phyloP scores from a whole-genome alignment of 1,140 invertebrate species.

The Bombus affinis region DNA sequence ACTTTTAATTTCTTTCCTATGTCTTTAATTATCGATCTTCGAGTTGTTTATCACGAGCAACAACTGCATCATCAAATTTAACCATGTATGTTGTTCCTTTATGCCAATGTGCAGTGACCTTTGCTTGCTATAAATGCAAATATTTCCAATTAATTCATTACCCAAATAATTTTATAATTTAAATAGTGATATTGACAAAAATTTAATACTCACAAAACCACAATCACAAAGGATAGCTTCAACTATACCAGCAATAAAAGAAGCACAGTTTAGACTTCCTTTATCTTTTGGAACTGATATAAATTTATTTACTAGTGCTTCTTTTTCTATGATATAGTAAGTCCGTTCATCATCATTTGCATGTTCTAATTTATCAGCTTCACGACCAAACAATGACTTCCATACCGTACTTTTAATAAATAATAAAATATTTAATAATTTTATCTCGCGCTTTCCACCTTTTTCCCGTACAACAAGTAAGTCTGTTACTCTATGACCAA shows the following conservation, averaged over 20 bases:
- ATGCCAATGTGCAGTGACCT: constrained; percentile 99
- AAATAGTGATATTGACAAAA: background rate
- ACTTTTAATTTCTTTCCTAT: background rate
- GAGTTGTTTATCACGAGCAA: constrained; percentile 95
- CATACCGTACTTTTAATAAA: constrained; percentile 98
- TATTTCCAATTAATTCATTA: background rate
- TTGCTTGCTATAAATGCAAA: constrained; percentile 89
- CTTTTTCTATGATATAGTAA: constrained; percentile 99
- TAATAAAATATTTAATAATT: constrained; percentile 96
- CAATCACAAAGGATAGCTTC: constrained; percentile 97
- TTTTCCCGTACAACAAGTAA: constrained; percentile 96
- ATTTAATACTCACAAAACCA: constrained; percentile 93
- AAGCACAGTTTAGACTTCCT: constrained; percentile 98
- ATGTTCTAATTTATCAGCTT: constrained; percentile 99
- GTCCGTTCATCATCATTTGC: constrained; percentile 98
- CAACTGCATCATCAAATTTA: constrained; percentile 98
- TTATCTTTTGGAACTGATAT: constrained; percentile 99
- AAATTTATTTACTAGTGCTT: constrained; percentile 97
- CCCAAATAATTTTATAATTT: background rate
- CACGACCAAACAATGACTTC: constrained; percentile 98
- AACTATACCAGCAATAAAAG: constrained; percentile 98
- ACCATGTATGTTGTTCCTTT: constrained; percentile 99
- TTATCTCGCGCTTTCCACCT: constrained; percentile 97
- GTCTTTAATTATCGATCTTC: constrained; percentile 88
- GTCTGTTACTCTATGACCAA: constrained; percentile 96